These are phyloP conservation scores for Chironomus tepperi DNA, from an alignment of 1,140 invertebrate species.

Conservation along the genomic window DNA sequence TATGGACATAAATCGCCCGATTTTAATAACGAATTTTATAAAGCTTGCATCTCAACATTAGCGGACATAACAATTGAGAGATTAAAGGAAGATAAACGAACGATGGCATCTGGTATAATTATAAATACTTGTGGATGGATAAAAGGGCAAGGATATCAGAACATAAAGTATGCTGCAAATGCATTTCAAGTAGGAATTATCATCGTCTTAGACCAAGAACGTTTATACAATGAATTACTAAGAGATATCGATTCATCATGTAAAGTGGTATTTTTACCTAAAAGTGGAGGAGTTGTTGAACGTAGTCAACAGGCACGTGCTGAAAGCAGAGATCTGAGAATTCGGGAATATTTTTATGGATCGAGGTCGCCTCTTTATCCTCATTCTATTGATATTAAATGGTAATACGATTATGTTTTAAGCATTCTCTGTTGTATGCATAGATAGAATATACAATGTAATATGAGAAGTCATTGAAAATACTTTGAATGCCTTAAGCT, in stretches of 20 bases:
- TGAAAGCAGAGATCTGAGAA: conserved; percentile 69
- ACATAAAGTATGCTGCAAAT: conserved; percentile 75
- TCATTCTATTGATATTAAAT: conserved; percentile 84
- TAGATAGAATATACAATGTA: too few relatives aligned
- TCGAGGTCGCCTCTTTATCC: conserved; percentile 75
- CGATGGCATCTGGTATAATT: conserved; percentile 83
- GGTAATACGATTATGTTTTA: conserved; percentile 31
- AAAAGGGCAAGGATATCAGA: conserved; percentile 78
- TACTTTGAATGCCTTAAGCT: too few relatives aligned
- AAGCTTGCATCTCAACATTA: conserved; percentile 72
- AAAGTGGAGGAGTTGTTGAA: conserved; percentile 93
- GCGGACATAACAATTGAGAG: conserved; percentile 79
- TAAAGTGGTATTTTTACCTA: conserved; percentile 86
- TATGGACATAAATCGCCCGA: conserved; percentile 79
- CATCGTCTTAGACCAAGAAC: conserved; percentile 92
- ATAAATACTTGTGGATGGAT: conserved; percentile 99
- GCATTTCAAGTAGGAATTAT: conserved; percentile 95
- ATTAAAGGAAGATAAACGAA: conserved; percentile 78
- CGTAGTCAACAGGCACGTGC: conserved; percentile 58
- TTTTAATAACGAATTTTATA: conserved; percentile 77
- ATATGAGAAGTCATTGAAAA: too few relatives aligned
- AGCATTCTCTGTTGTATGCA: too few relatives aligned
- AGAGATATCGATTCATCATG: conserved; percentile 89
- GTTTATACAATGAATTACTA: conserved; percentile 88
- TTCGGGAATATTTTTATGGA: conserved; percentile 96